Percentiles rank a stretch among this genome's conserved stretches.
Conservation (phyloP, 2,113 vertebrate genomes). For the Bufo bufo region DNA sequence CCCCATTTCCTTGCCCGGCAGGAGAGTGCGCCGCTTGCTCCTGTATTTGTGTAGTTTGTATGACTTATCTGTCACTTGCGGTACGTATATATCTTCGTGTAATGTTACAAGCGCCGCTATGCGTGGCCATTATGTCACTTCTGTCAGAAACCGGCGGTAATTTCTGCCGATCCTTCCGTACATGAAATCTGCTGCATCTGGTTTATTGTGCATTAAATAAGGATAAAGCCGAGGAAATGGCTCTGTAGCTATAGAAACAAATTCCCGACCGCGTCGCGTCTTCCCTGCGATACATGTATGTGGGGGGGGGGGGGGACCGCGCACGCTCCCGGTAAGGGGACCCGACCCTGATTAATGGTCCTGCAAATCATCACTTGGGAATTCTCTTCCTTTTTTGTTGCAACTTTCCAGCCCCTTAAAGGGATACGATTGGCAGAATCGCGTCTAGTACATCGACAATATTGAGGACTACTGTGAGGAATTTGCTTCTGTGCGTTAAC, state of each 20-base stretch:
- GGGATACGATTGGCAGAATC: neutral
- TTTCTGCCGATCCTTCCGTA: neutral
- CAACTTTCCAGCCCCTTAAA: neutral
- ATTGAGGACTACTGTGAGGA: too few species aligned
- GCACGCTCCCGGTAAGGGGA: neutral
- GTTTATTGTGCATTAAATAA: neutral
- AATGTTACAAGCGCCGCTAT: neutral
- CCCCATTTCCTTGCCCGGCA: too few species aligned
- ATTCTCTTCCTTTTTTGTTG: neutral
- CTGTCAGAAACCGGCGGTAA: neutral
- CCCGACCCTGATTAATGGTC: neutral
- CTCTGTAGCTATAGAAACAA: conserved; percentile 21
- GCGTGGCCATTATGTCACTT: neutral
- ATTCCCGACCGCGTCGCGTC: conserved; percentile 3
- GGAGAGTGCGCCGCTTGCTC: too few species aligned
- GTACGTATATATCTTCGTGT: neutral
- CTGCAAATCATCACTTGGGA: neutral
- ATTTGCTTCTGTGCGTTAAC: too few species aligned
- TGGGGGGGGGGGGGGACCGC: neutral
- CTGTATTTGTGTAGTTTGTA: too few species aligned
- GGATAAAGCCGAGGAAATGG: neutral
- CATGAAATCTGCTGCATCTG: neutral
- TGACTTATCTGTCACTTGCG: too few species aligned
- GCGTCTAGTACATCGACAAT: neutral
- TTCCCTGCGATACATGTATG: neutral